Evolutionary conservation across 2,888 invertebrate species (phyloP).

Genomic region (Marronus borbonicus): DNA sequence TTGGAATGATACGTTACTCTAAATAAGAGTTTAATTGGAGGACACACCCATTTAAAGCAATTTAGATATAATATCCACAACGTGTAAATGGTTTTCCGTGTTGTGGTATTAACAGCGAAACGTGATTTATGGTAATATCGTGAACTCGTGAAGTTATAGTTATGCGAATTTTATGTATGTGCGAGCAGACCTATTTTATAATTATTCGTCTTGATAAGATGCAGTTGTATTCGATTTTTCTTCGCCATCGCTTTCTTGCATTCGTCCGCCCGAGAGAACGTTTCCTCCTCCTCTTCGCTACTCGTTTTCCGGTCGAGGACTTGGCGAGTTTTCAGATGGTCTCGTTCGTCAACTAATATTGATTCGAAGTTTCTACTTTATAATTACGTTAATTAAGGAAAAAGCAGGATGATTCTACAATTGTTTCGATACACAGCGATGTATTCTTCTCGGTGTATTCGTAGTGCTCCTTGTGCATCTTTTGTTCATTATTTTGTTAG

Average conservation of each 20-base stretch:
- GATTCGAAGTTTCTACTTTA: constrained; percentile 47
- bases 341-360: constrained; percentile 46
- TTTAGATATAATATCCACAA: too few relatives aligned
- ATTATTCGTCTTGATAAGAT: constrained; percentile 61
- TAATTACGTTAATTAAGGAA: constrained; percentile 50
- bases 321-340: constrained; percentile 42
- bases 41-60: too few relatives aligned
- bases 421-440: constrained; percentile 24
- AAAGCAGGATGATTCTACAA: constrained; percentile 31
- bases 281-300: constrained; percentile 62
- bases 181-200: constrained; percentile 63
- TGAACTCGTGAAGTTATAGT: too few relatives aligned
- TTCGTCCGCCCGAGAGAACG: constrained; percentile 61
- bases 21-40: too few relatives aligned
- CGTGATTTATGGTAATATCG: too few relatives aligned
- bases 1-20: too few relatives aligned
- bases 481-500: constrained; percentile 29
- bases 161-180: constrained; percentile 52
- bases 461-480: not conserved
- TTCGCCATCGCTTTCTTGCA: constrained; percentile 66
- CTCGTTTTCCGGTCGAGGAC: constrained; percentile 55
- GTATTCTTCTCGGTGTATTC: constrained; percentile 20
- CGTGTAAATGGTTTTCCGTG: too few relatives aligned
- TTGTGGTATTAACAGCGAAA: too few relatives aligned
- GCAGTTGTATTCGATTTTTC: constrained; percentile 52